Base-by-base conservation (phyloP, 2,888 invertebrate genomes). In the Plusia festucae region DNA sequence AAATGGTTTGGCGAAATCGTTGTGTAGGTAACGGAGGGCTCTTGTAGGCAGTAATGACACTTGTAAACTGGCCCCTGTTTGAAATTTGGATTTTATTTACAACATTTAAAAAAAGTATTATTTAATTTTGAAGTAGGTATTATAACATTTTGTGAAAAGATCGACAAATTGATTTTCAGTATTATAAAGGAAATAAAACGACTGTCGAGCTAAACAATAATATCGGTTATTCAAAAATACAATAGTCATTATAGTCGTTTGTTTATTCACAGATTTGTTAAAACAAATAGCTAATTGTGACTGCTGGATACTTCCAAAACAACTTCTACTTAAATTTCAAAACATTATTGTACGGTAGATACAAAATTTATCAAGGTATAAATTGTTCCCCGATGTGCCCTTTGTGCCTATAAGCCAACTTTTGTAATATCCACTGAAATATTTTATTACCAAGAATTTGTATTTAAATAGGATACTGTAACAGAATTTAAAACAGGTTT, bases 11-110 rank as follows among this genome's bases (percentile, higher is more conserved):
- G 67, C 72, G 34, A 78, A 79, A 79, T 70, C 67, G 75, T 74
- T 79, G 70, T 69, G 66, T 70, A 68, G 70, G 75, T 79, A 74
- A 79, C 74, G 49, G 66, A 74, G 72, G 65, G 70, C 65, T 77
- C 70, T 71, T 79, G 70, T 70, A 67, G 72, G 56, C 56, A 52
- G 64, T 77, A 77, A 79, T 72, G 69, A 74, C 63, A 72, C 79
- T 76, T 71, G 61, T 68, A 65, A 79, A 79, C 72, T 72, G 72
- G 72, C 66, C 70, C 24, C 66, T 76, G 62, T 68, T 76, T 69
- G 73, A 22, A 55, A 61, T 44, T 57, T 24, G 60, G 63, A 62
- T 67, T 52, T 18, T 55, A 57, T 30, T 46, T 60, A 49, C 24
- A 68, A 49, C 53, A 55, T 68, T 68, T 68, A 53, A 70, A 68